phyloP scores from a whole-genome alignment of 1,140 invertebrate genomes.

The Orius insidiosus region DNA sequence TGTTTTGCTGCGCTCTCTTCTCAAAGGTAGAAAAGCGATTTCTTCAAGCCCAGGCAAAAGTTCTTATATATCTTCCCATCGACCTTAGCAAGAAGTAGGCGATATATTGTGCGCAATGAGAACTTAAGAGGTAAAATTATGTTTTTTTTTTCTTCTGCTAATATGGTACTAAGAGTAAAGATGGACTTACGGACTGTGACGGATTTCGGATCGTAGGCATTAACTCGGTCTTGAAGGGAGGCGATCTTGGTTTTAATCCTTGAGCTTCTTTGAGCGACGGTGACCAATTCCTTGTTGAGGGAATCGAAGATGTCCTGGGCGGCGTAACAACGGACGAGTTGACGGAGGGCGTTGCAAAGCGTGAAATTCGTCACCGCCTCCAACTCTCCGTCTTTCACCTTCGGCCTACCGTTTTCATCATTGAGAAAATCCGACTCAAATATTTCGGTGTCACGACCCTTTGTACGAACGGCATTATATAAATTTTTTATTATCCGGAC shows the following conservation, averaged over 20 bases:
- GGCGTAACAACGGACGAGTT: slow-evolving; percentile 55
- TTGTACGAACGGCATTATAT: slow-evolving; percentile 57
- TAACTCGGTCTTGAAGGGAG: slow-evolving; percentile 38
- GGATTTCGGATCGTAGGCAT: slow-evolving; percentile 51
- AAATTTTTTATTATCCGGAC: too few relatives aligned
- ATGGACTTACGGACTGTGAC: slow-evolving; percentile 72
- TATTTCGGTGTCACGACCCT: slow-evolving; percentile 46
- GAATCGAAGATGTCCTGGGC: slow-evolving; percentile 62
- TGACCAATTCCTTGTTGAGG: slow-evolving; percentile 45
- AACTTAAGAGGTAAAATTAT: too few relatives aligned
- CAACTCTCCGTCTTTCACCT: slow-evolving; percentile 45
- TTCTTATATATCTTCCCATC: too few relatives aligned
- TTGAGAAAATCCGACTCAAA: slow-evolving; percentile 41
- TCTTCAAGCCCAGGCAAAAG: too few relatives aligned
- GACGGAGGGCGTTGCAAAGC: slow-evolving; percentile 52
- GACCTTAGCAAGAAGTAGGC: too few relatives aligned
- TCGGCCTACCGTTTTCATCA: slow-evolving; percentile 34
- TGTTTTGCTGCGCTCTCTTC: too few relatives aligned
- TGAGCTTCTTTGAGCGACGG: slow-evolving; percentile 43
- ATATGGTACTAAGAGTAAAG: neutral
- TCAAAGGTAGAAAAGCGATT: too few relatives aligned
- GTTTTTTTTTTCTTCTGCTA: too few relatives aligned
- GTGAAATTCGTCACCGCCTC: slow-evolving; percentile 60
- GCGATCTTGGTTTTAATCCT: slow-evolving; percentile 40
- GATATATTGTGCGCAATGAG: too few relatives aligned